phyloP scores from a whole-genome alignment of 2,113 vertebrate genomes.

The Salvelinus sp. region DNA sequence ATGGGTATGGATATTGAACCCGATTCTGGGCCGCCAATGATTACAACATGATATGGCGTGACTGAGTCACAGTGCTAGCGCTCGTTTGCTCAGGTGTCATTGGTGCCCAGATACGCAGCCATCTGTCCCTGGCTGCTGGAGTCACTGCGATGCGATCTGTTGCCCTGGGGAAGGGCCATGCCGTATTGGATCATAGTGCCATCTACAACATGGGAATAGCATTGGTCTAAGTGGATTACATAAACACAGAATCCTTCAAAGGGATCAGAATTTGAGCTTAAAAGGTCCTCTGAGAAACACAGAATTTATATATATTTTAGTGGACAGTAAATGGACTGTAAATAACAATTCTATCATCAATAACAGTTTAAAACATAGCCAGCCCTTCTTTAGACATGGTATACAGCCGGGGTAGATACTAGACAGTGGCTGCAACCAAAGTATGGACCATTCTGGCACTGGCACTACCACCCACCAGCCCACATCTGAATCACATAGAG shows the following conservation, averaged over 20 bases:
- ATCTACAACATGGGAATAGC: background rate
- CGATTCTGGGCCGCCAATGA: conserved; percentile 59
- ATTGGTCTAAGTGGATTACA: background rate
- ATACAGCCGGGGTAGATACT: background rate
- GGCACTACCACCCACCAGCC: background rate
- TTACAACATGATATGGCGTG: conserved; percentile 52
- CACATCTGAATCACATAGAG: background rate
- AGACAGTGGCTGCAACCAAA: background rate
- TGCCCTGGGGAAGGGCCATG: background rate
- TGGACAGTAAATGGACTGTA: too few relatives aligned
- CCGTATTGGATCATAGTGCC: conserved; percentile 10
- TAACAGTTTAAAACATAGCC: background rate
- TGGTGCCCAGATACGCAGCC: conserved; percentile 57
- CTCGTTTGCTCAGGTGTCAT: conserved; percentile 68
- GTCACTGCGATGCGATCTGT: conserved; percentile 52
- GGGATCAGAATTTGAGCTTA: background rate
- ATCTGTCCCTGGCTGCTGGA: conserved; percentile 67
- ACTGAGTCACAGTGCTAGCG: conserved; percentile 62
- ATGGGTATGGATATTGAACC: conserved; percentile 49
- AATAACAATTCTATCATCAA: background rate
- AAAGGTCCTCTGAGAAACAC: too few relatives aligned
- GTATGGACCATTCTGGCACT: background rate
- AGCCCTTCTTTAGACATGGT: background rate
- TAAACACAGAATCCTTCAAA: background rate
- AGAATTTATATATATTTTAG: too few relatives aligned